Evolutionary conservation across 2,797 vertebrate genomes (phyloP).

Genomic region (Semaprochilodus insignis): DNA sequence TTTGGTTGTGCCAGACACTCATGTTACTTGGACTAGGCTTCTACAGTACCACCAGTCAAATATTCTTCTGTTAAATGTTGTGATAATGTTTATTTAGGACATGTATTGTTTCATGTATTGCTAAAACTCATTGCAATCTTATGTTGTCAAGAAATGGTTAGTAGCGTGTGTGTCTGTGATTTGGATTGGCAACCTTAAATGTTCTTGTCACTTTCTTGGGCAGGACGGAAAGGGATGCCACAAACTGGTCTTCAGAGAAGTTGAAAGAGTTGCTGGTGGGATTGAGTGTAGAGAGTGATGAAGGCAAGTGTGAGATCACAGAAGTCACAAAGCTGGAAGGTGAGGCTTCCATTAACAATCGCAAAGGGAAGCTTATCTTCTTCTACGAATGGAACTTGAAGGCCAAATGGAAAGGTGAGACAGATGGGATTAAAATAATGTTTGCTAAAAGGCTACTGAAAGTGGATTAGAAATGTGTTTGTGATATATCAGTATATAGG

Average conservation of each 20-base stretch:
- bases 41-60: background rate
- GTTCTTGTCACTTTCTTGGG: conserved; percentile 3
- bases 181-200: background rate
- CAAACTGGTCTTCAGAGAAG: conserved; percentile 89
- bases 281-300: conserved; percentile 80
- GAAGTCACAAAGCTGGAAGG: conserved; percentile 89
- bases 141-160: background rate
- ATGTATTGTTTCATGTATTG: background rate
- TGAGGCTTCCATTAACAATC: conserved; percentile 94
- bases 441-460: background rate
- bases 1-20: background rate
- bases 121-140: background rate
- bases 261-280: conserved; percentile 86
- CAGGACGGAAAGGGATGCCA: conserved; percentile 94
- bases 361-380: conserved; percentile 94
- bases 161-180: background rate
- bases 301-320: conserved; percentile 87
- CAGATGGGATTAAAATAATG: background rate
- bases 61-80: background rate
- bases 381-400: conserved; percentile 93
- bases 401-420: conserved; percentile 88
- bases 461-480: background rate
- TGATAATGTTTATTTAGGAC: background rate
- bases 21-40: background rate
- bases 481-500: background rate